These are phyloP conservation scores for Ceratitis capitata DNA, from an alignment of 1,140 invertebrate genomes.

Conservation along the genomic window DNA sequence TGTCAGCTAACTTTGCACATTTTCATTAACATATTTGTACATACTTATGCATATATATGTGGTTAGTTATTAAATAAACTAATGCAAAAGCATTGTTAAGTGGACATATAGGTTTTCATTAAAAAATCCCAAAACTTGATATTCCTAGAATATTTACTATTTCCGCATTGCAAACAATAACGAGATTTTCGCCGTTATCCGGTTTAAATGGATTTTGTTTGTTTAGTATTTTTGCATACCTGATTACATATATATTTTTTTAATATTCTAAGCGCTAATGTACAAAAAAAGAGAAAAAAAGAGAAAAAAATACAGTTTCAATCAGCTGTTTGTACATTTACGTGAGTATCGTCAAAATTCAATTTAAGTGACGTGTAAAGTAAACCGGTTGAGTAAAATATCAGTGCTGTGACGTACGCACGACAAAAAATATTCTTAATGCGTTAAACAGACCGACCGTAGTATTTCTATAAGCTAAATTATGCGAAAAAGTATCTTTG, in stretches of 20 bases:
- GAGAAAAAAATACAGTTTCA: neutral
- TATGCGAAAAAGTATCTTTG: neutral
- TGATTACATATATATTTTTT: neutral
- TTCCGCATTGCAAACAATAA: neutral
- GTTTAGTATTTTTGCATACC: neutral
- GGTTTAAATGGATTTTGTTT: neutral
- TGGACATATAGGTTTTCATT: neutral
- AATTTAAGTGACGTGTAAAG: neutral
- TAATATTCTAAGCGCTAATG: neutral
- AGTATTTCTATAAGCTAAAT: neutral
- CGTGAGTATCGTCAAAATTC: constrained; percentile 14
- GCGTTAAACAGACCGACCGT: neutral
- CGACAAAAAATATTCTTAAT: constrained; percentile 11
- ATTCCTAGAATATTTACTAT: neutral
- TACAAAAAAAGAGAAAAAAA: neutral
- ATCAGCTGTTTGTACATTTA: neutral
- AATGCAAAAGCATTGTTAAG: neutral
- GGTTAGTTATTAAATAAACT: neutral
- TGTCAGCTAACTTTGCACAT: neutral
- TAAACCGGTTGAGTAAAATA: constrained; percentile 13
- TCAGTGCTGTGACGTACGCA: neutral
- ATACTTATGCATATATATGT: neutral
- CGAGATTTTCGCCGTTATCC: neutral
- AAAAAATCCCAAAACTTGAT: neutral
- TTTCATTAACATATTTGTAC: neutral